Evolutionary conservation across 2,888 invertebrate genomes (phyloP).

Genomic region (Nomada fabriciana): DNA sequence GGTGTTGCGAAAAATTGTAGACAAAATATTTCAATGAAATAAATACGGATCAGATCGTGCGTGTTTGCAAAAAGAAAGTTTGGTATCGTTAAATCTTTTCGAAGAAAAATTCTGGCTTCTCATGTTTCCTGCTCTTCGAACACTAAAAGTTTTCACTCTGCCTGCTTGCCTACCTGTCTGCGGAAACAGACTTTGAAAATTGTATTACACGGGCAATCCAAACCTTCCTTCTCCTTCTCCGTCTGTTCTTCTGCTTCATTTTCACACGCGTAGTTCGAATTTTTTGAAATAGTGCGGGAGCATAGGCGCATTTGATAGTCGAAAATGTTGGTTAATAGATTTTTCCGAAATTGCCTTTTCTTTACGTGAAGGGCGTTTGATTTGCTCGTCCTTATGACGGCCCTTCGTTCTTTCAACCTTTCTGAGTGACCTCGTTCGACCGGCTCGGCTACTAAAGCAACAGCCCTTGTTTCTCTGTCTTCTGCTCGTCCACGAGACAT

Average conservation of each 20-base stretch:
- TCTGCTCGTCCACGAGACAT: constrained; percentile 64
- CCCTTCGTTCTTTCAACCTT: constrained; percentile 13
- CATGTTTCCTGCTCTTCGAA: neutral
- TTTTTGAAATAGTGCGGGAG: too few species aligned
- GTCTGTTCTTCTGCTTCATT: neutral
- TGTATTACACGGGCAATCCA: constrained; percentile 49
- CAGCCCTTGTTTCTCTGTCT: constrained; percentile 63
- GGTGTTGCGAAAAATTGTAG: too few species aligned
- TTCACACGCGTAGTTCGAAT: neutral
- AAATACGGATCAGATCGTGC: too few species aligned
- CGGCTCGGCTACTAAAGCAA: constrained; percentile 28
- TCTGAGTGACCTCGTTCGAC: constrained; percentile 31
- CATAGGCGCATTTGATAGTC: neutral
- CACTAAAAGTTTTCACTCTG: constrained; percentile 21
- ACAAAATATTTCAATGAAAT: too few species aligned
- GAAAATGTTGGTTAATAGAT: constrained; percentile 21
- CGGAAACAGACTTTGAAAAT: constrained; percentile 52
- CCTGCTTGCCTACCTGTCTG: neutral
- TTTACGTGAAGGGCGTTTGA: constrained; percentile 27
- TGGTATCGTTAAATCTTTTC: neutral
- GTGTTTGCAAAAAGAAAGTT: neutral
- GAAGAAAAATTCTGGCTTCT: neutral
- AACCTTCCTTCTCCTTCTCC: neutral
- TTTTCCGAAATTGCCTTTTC: constrained; percentile 60
- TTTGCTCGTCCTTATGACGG: neutral